Evolutionary conservation across 1,140 invertebrate genomes (phyloP), one percentile per base, ranked within the genome.

Genomic region (Pteromalus puparum): DNA sequence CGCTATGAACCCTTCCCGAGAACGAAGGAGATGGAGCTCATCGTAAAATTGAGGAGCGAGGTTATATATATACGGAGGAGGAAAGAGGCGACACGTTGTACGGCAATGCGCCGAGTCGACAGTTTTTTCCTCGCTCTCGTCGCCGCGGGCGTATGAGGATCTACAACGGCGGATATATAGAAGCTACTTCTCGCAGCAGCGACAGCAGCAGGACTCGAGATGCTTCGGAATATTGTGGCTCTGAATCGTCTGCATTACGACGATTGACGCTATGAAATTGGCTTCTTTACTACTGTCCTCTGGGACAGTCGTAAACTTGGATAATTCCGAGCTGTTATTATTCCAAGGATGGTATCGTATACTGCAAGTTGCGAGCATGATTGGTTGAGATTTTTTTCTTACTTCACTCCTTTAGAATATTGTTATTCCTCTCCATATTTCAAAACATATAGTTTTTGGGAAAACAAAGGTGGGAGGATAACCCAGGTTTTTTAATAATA

Each of bases 11-110:
- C 53, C 53, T n/a, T 61, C 15, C 53, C 53, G 53, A 61, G 21
- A 18, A 53, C 15, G 15, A 21, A 1, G 12, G 48, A 61, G 53
- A 61, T 1, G 53, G 26, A 12, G 24, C 26, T 70, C 68, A 12
- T 70, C 68, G 68, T 70, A 30, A 70, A 70, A 70, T 70, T 30
- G 68, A 70, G 24, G 67, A 68, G 24, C 68, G 68, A 28, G 53
- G 48, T 61, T n/a, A 61, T n/a, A n/a, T n/a, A n/a, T n/a, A n/a
- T 61, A n/a, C 53, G 4, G 53, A 5, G 6, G 4, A 61, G 53
- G 7, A n/a, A 48, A 61, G 21, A 61, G 18, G 5, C 15, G 53
- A 61, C 53, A 53, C 13, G 18, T 15, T n/a, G 53, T 61, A 61
- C 18, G 53, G 53, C 21, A n/a, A 61, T 18, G 18, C 18, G 53